Conservation (phyloP, 1,140 invertebrate genomes). For the Rhagoletis pomonella region DNA sequence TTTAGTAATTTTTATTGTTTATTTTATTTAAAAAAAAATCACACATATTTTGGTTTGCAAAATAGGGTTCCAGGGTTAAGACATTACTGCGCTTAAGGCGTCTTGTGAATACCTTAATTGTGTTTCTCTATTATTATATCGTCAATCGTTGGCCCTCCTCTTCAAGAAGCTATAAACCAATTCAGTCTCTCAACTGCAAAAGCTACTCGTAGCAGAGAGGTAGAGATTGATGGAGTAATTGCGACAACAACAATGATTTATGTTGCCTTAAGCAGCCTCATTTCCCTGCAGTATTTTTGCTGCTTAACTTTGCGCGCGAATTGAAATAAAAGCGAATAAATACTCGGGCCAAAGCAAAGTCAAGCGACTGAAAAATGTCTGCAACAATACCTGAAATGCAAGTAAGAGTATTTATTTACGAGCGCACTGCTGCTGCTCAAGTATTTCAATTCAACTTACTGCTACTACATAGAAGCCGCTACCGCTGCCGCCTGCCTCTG, state of each 20-base stretch:
- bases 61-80: too few species aligned
- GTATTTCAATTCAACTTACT: constrained; percentile 41
- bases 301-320: constrained; percentile 29
- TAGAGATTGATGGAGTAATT: background rate
- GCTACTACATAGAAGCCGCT: background rate
- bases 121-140: too few species aligned
- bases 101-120: too few species aligned
- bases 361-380: constrained; percentile 29
- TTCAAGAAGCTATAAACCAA: too few species aligned
- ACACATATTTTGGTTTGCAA: too few species aligned
- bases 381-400: constrained; percentile 41
- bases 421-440: background rate
- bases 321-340: constrained; percentile 24
- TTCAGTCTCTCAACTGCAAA: too few species aligned
- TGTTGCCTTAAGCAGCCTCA: constrained; percentile 5
- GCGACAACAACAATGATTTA: background rate
- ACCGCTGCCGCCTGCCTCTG: background rate
- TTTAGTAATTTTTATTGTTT: too few species aligned
- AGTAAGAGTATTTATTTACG: constrained; percentile 45
- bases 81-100: too few species aligned
- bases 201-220: too few species aligned
- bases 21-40: too few species aligned
- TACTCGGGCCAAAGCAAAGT: background rate
- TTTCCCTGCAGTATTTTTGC: constrained; percentile 26
- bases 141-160: too few species aligned